Evolutionary conservation across 2,888 invertebrate species (phyloP), one percentile per base, ranked within the genome.

Genomic region (Nemotelus pantherinus): DNA sequence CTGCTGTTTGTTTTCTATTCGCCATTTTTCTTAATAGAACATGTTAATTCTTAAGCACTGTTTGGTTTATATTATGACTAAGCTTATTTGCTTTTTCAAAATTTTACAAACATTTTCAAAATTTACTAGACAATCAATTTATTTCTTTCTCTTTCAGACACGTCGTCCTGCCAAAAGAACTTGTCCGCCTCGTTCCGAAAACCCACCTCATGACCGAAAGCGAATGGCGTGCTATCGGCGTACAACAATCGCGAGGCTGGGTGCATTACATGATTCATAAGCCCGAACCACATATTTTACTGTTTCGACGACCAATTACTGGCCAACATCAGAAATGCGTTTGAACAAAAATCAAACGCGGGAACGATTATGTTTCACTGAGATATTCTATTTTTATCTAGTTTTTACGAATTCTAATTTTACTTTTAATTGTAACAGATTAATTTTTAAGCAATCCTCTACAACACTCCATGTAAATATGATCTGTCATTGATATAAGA

Each of bases 201-300:
- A 94, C 94, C 75, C 96, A 96, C 86, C 88, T 98, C 80, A 97
- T 98, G 96, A 90, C 94, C 0, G 98, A 98, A 87, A 89, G 91
- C 67, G 98, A 98, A 88, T 98, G 98, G 98, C 91, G 98, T 83
- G 89, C 92, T 77, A 93, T 98, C 80, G 98, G 98, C 0, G 96
- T 98, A 0, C 97, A 97, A 86, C 98, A 98, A 86, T 97, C 97
- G 83, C 94, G 95, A 83, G 98, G 98, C 72, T 98, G 98, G 98
- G 91, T 96, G 10, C 98, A 98, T 88, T 98, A 98, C 83, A 97
- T 98, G 97, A 93, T 93, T 81, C 98, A 98, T 87, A 92, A 94
- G 83, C 98, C 98, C 85, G 97, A 97, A 85, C 97, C 97, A 10
- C 97, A 97, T 83, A 94, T 97, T 84, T 88, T 97, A 81, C 89